phyloP scores from a whole-genome alignment of 2,888 invertebrate species.

The Drosophila atripex region DNA sequence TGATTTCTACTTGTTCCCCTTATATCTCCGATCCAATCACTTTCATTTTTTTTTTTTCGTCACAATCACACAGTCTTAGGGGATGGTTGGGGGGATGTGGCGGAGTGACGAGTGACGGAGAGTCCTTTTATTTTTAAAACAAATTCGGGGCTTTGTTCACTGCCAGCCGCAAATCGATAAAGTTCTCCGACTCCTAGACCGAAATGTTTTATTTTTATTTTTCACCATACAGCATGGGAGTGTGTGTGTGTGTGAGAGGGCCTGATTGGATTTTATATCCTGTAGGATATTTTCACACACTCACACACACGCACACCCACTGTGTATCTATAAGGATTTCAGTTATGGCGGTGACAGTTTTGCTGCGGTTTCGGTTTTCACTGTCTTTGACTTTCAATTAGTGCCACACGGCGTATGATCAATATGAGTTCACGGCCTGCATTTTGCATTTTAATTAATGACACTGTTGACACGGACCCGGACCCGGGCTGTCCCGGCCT shows the following conservation, averaged over 20 bases:
- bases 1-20: slow-evolving; percentile 41
- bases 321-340: slow-evolving; percentile 28
- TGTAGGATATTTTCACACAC: slow-evolving; percentile 17
- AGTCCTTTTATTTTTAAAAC: slow-evolving; percentile 38
- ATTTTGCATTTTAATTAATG: slow-evolving; percentile 19
- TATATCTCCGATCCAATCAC: slow-evolving; percentile 5
- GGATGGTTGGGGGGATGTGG: neutral
- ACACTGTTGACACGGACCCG: slow-evolving; percentile 7
- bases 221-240: slow-evolving; percentile 4
- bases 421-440: slow-evolving; percentile 30
- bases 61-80: slow-evolving; percentile 32
- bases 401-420: slow-evolving; percentile 48
- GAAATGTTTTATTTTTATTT: slow-evolving; percentile 44
- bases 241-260: slow-evolving; percentile 18
- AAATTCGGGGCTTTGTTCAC: slow-evolving; percentile 38
- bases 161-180: slow-evolving; percentile 41
- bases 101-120: neutral
- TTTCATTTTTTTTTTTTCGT: slow-evolving; percentile 32
- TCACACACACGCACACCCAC: slow-evolving; percentile 17
- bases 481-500: too few species aligned
- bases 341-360: slow-evolving; percentile 35
- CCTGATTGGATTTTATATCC: slow-evolving; percentile 59
- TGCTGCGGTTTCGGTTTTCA: slow-evolving; percentile 32
- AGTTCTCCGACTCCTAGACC: slow-evolving; percentile 40
- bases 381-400: slow-evolving; percentile 52